A percentile compares a stretch with the other conserved stretches of the same genome.
phyloP scores from a whole-genome alignment of 2,797 vertebrate genomes.

The Pseudomugil tenellus region DNA sequence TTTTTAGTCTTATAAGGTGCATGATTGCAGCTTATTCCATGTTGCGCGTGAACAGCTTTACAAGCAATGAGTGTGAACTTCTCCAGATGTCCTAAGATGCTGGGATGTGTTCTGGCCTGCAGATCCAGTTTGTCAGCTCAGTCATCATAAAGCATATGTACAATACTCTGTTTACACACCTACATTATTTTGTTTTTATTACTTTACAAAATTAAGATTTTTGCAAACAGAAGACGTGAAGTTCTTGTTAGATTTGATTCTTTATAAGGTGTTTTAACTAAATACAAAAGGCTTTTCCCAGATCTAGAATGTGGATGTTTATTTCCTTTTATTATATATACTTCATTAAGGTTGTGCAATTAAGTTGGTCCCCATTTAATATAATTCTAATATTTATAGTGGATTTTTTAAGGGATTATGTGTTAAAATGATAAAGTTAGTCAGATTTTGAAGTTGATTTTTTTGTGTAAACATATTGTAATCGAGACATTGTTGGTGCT shows the following conservation, averaged over 20 bases:
- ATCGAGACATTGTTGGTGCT: background rate
- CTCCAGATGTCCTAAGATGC: conserved; percentile 19
- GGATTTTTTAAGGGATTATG: background rate
- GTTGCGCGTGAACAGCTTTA: background rate
- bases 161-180: background rate
- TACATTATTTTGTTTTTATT: no score
- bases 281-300: background rate
- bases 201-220: background rate
- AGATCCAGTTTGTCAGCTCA: conserved; percentile 62
- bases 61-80: background rate
- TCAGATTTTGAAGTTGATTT: background rate
- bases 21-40: background rate
- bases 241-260: background rate
- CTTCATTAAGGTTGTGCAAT: background rate
- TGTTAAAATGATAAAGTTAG: background rate
- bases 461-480: no score
- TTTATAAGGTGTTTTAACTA: background rate
- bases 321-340: no score
- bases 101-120: conserved; percentile 28
- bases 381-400: background rate
- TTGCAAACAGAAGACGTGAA: background rate
- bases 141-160: background rate
- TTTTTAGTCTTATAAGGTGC: background rate
- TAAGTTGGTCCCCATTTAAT: background rate
- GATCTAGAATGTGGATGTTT: background rate